phyloP scores from a whole-genome alignment of 2,797 vertebrate genomes.

The Labeo calbasu region DNA sequence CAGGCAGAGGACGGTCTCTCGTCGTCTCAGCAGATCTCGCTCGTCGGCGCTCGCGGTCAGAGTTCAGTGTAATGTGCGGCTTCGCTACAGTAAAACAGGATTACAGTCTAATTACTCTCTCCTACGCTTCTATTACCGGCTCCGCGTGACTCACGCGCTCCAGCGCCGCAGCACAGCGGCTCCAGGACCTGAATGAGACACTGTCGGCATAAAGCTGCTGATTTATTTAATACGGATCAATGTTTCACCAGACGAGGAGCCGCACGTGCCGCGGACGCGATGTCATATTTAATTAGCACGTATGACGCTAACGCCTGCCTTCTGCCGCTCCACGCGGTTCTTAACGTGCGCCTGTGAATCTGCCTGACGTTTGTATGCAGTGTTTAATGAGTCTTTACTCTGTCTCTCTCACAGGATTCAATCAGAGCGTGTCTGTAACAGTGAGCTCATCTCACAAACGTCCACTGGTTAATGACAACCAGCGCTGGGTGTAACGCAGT shows the following conservation, averaged over 20 bases:
- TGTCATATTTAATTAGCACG: constrained; percentile 2
- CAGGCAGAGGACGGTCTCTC: neutral
- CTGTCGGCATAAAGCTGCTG: neutral
- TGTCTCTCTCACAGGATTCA: neutral
- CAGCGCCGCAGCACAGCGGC: neutral
- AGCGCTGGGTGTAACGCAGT: too few relatives aligned
- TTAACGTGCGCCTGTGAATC: neutral
- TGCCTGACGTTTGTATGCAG: neutral
- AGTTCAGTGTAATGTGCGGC: constrained; percentile 4
- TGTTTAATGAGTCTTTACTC: neutral
- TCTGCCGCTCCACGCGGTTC: neutral
- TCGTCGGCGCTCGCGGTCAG: neutral
- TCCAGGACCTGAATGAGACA: constrained; percentile 1
- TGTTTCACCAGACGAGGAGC: constrained; percentile 2
- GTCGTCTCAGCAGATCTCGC: too few relatives aligned
- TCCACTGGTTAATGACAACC: neutral
- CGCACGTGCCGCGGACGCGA: neutral
- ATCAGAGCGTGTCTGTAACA: neutral
- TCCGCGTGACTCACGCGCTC: constrained; percentile 13
- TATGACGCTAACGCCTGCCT: neutral
- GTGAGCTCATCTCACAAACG: neutral
- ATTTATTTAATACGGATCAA: constrained; percentile 28
- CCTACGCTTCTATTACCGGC: constrained; percentile 48
- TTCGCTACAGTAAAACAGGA: constrained; percentile 46
- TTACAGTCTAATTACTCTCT: constrained; percentile 52